phyloP scores from a whole-genome alignment of 2,888 invertebrate species.

The Eupithecia tripunctaria region DNA sequence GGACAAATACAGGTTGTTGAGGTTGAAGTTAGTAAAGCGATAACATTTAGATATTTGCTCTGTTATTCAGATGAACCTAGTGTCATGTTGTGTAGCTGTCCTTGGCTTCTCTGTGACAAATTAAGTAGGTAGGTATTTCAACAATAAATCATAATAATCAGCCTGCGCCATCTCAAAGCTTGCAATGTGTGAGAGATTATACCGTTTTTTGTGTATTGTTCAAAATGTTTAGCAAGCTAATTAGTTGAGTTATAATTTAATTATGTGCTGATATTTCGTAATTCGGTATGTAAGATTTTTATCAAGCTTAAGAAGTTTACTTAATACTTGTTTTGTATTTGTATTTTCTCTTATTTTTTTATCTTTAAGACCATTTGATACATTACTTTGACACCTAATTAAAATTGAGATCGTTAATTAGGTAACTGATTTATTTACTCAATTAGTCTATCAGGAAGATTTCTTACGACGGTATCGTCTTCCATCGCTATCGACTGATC shows the following conservation, averaged over 20 bases:
- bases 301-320: background rate
- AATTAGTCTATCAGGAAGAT: no score
- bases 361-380: background rate
- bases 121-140: constrained; percentile 38
- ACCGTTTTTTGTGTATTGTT: constrained; percentile 37
- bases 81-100: constrained; percentile 7
- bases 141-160: constrained; percentile 44
- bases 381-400: background rate
- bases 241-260: constrained; percentile 28
- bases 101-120: background rate
- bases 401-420: background rate
- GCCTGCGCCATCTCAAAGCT: constrained; percentile 37
- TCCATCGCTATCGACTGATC: no score
- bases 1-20: no score
- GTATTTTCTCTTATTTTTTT: background rate
- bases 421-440: no score
- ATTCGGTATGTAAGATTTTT: constrained; percentile 17
- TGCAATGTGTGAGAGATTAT: constrained; percentile 40
- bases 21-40: no score
- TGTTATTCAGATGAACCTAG: background rate
- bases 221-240: constrained; percentile 34
- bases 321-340: background rate
- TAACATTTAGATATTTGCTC: background rate
- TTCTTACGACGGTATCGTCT: no score
- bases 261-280: constrained; percentile 16